Base-by-base conservation (phyloP, 1,140 invertebrate species). In the Kradibia gibbosae region DNA sequence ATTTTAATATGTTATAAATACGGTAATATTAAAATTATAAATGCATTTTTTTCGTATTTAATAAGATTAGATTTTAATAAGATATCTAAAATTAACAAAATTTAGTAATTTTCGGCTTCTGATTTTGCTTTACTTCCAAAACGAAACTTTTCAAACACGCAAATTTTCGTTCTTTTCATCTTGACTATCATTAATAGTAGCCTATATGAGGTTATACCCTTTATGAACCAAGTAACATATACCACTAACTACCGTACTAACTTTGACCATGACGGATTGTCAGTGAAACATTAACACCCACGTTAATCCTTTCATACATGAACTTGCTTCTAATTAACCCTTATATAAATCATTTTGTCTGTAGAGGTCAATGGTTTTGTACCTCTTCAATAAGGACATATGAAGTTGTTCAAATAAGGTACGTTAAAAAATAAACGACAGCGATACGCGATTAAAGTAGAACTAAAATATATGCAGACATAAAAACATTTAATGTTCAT, bases 321-420 rank as follows among this genome's bases (percentile, higher is more conserved):
- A 42, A 45, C 60, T 48, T 48, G 57, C 75, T 20, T 48, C 57
- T 62, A 77, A 77, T 77, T 77, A 77, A 77, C 36, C 22, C 25
- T 28, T 25, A 25, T 39, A 67, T 78, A 78, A 78, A 78, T 78
- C 62, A 78, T 28, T 45, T 50, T 15, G 10, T 17, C 60, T 17
- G 67, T 67, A 39, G 76, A 78, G 76, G 60, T 65, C 76, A 78
- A 67, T 78, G 45, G 55, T n/a, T 78, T 67, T 3, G 31, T 31
- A 72, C 60, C 50, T 39, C 60, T 25, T 25, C 62, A 55, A 76
- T 60, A 39, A 82, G 60, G 34, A 0, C 39, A 72, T 72, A 67
- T 3, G 15, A 60, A 28, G 55, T 60, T 28, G 31, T 28, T n/a
- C n/a, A 28, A 31, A n/a, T 31, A 11, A 60, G 25, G 25, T 0